These are phyloP conservation scores for Metridium senile DNA, from an alignment of 92 coral and sea anemone genomes.

Conservation along the genomic window DNA sequence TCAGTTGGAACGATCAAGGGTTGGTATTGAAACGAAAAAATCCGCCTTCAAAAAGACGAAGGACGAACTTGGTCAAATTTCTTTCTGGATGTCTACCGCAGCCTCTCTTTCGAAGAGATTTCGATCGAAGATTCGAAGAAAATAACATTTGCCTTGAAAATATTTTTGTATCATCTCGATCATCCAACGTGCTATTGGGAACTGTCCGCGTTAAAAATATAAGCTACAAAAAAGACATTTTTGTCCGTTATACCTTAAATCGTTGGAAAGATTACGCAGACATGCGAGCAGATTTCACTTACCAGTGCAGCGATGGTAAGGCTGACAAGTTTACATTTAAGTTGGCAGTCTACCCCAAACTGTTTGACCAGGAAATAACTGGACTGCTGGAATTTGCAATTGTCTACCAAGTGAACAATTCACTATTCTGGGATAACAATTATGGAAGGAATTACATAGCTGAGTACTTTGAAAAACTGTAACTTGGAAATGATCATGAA, in stretches of 20 bases:
- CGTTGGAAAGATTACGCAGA: slow-evolving; percentile 24
- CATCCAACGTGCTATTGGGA: slow-evolving; percentile 44
- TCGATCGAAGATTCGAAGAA: slow-evolving; percentile 19
- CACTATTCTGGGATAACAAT: slow-evolving; percentile 59
- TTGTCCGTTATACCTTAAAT: slow-evolving; percentile 23
- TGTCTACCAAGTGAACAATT: slow-evolving; percentile 33
- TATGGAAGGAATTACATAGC: slow-evolving; percentile 42
- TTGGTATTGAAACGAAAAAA: neutral
- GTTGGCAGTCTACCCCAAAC: neutral
- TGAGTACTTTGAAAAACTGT: slow-evolving; percentile 9
- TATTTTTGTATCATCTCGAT: slow-evolving; percentile 29
- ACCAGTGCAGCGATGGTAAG: slow-evolving; percentile 26
- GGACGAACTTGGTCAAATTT: neutral
- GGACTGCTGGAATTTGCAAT: slow-evolving; percentile 51
- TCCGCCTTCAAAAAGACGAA: neutral
- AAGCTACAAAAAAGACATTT: slow-evolving; percentile 35
- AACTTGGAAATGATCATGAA: neutral
- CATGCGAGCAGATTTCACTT: slow-evolving; percentile 8
- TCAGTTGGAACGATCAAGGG: neutral
- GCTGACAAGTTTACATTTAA: slow-evolving; percentile 37
- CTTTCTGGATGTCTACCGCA: slow-evolving; percentile 39
- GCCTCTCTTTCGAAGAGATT: slow-evolving; percentile 43
- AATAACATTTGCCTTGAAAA: slow-evolving; percentile 48
- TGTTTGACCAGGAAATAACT: neutral
- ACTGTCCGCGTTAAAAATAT: slow-evolving; percentile 28